A percentile compares a stretch with the other conserved stretches of the same genome.
These are phyloP conservation scores for Theropithecus gelada DNA, from an alignment of 2,113 vertebrate species.

Conservation along the genomic window DNA sequence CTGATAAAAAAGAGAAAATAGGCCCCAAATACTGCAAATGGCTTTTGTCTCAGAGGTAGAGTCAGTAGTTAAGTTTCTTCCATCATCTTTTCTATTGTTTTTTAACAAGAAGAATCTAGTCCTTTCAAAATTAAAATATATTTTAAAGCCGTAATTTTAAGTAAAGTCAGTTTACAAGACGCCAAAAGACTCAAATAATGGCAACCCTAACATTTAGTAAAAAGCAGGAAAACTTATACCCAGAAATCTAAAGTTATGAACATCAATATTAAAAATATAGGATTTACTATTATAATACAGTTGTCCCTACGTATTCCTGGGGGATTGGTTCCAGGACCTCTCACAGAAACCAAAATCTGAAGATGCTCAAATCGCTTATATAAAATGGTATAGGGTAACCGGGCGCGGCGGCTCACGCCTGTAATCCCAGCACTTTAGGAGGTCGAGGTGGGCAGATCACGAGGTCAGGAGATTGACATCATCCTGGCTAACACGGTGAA, in stretches of 20 bases:
- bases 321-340: not conserved
- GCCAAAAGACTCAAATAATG: not conserved
- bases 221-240: not conserved
- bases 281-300: not conserved
- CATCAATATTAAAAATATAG: not conserved
- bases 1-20: not conserved
- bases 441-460: too few relatives aligned
- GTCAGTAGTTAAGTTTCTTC: not conserved
- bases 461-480: too few relatives aligned
- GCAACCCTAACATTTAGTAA: not conserved
- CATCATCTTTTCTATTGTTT: not conserved
- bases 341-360: not conserved
- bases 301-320: not conserved
- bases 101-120: not conserved
- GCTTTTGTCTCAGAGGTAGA: not conserved
- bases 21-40: not conserved
- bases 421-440: too few relatives aligned
- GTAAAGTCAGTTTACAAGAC: not conserved
- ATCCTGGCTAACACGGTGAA: too few relatives aligned
- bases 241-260: not conserved
- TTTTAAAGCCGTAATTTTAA: not conserved
- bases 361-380: not conserved
- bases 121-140: not conserved
- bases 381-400: not conserved
- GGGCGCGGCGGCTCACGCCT: accelerated